Evolutionary conservation across 2,888 invertebrate species (phyloP).

Genomic region (Napeogenes inachia): DNA sequence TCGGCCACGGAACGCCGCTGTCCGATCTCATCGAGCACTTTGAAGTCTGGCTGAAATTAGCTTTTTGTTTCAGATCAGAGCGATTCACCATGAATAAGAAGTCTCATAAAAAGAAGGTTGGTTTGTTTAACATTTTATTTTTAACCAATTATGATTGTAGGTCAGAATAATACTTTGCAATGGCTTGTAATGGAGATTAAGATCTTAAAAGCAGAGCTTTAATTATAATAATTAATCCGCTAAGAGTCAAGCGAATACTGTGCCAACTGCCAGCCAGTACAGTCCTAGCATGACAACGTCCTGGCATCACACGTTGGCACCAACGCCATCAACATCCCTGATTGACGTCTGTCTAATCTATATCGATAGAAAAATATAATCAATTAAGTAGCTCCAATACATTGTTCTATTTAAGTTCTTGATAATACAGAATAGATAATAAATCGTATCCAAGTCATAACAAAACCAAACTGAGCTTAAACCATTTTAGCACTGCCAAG

Average conservation of each 20-base stretch:
- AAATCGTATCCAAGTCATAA: too few species aligned
- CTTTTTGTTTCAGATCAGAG: constrained; percentile 53
- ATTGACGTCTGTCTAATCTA: too few species aligned
- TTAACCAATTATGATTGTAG: background rate
- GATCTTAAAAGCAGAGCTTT: background rate
- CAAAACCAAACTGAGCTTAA: too few species aligned
- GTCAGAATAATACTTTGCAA: constrained; percentile 28
- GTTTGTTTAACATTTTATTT: constrained; percentile 23
- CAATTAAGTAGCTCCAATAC: too few species aligned
- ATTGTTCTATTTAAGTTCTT: too few species aligned
- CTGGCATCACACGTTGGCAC: background rate
- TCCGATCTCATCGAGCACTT: constrained; percentile 21
- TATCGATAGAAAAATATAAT: too few species aligned
- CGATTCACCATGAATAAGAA: constrained; percentile 61
- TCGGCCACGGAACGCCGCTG: background rate
- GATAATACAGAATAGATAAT: too few species aligned
- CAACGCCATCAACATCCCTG: background rate
- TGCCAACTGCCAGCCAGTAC: background rate
- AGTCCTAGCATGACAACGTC: background rate
- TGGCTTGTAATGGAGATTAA: background rate
- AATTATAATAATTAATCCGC: constrained; percentile 4
- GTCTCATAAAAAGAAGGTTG: constrained; percentile 68
- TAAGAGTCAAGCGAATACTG: background rate
- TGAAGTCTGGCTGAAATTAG: constrained; percentile 33
- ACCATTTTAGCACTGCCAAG: too few species aligned